phyloP scores from a whole-genome alignment of 1,140 invertebrate genomes.

The Planococcus citri region DNA sequence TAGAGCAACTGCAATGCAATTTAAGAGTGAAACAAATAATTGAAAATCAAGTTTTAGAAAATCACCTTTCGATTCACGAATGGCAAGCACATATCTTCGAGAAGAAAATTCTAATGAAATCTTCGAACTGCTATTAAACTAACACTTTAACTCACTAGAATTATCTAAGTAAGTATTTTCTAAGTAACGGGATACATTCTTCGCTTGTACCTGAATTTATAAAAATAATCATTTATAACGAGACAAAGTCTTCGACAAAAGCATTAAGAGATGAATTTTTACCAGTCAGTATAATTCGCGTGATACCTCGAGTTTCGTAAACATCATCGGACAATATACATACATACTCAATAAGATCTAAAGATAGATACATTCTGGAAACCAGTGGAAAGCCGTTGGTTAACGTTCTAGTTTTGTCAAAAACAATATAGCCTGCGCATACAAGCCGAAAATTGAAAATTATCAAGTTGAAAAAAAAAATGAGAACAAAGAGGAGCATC shows the following conservation, averaged over 20 bases:
- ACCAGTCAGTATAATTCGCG: conserved; percentile 45
- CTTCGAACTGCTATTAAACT: conserved; percentile 64
- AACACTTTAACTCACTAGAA: conserved; percentile 79
- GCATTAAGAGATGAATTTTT: no score
- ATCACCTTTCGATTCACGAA: conserved; percentile 58
- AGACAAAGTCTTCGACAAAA: not conserved
- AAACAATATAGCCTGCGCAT: conserved; percentile 71
- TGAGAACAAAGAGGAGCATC: not conserved
- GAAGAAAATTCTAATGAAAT: conserved; percentile 49
- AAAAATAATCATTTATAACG: not conserved
- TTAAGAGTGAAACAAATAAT: no score
- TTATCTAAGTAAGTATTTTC: conserved; percentile 78
- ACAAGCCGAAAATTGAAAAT: not conserved
- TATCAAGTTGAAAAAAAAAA: not conserved
- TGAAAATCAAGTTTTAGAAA: conserved; percentile 16
- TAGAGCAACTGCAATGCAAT: no score
- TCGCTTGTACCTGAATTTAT: conserved; percentile 46
- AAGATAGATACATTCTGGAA: conserved; percentile 57
- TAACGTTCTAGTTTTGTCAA: conserved; percentile 98
- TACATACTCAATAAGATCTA: conserved; percentile 64
- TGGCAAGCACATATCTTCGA: conserved; percentile 45
- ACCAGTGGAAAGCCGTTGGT: conserved; percentile 81
- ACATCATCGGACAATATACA: conserved; percentile 53
- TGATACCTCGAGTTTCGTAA: conserved; percentile 62
- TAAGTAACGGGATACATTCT: conserved; percentile 66